Conservation (phyloP, 2,797 vertebrate species). For the Poecile montanus region DNA sequence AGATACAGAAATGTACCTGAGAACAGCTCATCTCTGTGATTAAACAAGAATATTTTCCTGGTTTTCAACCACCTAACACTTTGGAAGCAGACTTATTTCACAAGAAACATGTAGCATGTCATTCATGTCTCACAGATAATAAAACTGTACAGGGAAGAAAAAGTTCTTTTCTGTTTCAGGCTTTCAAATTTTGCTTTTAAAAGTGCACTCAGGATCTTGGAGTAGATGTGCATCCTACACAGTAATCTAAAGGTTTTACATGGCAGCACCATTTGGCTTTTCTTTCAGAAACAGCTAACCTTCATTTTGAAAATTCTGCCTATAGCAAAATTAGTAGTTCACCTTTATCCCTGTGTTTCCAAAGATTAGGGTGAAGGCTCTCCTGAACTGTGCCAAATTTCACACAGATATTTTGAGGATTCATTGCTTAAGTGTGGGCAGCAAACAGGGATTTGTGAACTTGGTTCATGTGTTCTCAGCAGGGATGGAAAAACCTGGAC, state of each 20-base stretch:
- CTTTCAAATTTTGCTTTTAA: neutral
- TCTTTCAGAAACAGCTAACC: neutral
- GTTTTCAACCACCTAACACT: neutral
- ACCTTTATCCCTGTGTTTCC: neutral
- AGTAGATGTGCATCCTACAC: neutral
- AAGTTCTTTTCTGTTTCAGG: neutral
- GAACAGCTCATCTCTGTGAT: neutral
- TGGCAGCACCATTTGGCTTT: neutral
- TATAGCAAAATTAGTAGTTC: neutral
- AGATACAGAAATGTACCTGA: neutral
- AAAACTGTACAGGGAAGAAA: neutral
- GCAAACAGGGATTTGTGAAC: neutral
- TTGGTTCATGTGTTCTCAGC: neutral
- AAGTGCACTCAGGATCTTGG: neutral
- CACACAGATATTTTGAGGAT: neutral
- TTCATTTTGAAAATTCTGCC: neutral
- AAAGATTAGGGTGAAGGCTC: neutral
- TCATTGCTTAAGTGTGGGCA: neutral
- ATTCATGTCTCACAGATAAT: neutral
- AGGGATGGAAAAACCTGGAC: neutral
- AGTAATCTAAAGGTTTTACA: neutral
- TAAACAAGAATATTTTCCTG: neutral
- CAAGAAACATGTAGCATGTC: neutral
- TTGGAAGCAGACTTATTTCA: neutral
- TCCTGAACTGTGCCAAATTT: neutral